Evolutionary conservation across 1,140 invertebrate genomes (phyloP).

Genomic region (Cydia strobilella): DNA sequence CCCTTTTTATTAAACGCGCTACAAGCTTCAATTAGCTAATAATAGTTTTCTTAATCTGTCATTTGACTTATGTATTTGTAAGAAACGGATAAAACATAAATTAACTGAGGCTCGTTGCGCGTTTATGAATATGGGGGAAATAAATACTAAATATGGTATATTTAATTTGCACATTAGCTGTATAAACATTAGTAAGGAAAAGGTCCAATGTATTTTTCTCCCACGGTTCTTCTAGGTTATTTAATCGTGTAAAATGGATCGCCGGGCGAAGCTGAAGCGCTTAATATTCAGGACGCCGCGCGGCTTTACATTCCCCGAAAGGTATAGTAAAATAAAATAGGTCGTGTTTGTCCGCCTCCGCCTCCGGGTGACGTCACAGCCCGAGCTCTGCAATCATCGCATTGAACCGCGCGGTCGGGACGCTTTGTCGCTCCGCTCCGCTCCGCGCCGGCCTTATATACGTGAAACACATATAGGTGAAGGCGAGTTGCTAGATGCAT

Average conservation of each 20-base stretch:
- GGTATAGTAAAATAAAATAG: neutral
- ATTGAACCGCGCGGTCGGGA: neutral
- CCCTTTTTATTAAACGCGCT: too few relatives aligned
- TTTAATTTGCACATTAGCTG: too few relatives aligned
- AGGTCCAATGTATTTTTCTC: neutral
- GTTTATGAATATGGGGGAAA: too few relatives aligned
- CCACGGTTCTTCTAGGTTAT: neutral
- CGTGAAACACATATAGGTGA: too few relatives aligned
- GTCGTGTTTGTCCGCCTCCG: conserved; percentile 29
- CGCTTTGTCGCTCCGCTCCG: neutral
- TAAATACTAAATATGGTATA: too few relatives aligned
- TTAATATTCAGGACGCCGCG: conserved; percentile 1
- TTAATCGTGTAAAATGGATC: neutral
- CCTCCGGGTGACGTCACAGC: conserved; percentile 4
- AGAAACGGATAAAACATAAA: too few relatives aligned
- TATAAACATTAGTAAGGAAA: neutral
- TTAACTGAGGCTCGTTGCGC: too few relatives aligned
- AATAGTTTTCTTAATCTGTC: too few relatives aligned
- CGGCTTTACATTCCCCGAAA: neutral
- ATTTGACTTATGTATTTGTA: too few relatives aligned
- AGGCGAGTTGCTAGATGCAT: neutral
- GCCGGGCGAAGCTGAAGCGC: neutral
- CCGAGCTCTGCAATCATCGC: conserved; percentile 6
- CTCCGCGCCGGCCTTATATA: neutral
- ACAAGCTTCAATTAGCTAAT: too few relatives aligned